Evolutionary conservation across 1,140 invertebrate genomes (phyloP), one percentile per base, ranked within the genome.

Genomic region (Pectinophora gossypiella): DNA sequence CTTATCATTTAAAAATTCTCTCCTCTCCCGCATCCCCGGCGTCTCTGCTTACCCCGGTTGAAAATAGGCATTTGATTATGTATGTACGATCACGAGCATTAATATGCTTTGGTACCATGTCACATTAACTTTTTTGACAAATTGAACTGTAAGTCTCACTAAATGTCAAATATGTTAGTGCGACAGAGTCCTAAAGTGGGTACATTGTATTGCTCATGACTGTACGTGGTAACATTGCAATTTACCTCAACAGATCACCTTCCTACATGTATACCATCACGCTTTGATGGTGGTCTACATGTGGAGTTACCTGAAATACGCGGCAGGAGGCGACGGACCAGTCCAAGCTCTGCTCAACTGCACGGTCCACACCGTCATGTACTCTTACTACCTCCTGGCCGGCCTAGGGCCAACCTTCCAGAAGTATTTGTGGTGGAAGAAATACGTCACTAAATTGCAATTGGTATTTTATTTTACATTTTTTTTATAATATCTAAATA

Each of bases 401-500:
- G 92, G 94, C 0, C 87, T 96, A 53, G 94, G 94, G 20, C 95
- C 95, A 0, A 77, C 90, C 12, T 90, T 95, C 65, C 92, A 94
- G 68, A 94, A 94, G 64, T 95, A 94, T 74, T 85, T 97, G 1
- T 97, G 95, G 95, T 97, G 96, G 95, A 97, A 97, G 76, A 95
- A 91, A 65, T 93, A 97, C 72, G 89, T 97, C 12, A 97, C 96
- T 1, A 89, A 85, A 10, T 78, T 96, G 47, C 96, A 97, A 86
- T 89, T 97, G 79, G 91, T 96, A 76, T 58, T 63, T 67, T 20
- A 21, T 47, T 19, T 51, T 53, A n/a, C 48, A 23, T 23, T 23
- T 5, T 4, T 23, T 4, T 23, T 23, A 23, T 23, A 13, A 46
- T 22, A 15, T n/a, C 18, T 54, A 16, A 32, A 19, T 19, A 19